Base-by-base conservation (phyloP, 2,888 invertebrate species). In the Drosophila gaucha region DNA sequence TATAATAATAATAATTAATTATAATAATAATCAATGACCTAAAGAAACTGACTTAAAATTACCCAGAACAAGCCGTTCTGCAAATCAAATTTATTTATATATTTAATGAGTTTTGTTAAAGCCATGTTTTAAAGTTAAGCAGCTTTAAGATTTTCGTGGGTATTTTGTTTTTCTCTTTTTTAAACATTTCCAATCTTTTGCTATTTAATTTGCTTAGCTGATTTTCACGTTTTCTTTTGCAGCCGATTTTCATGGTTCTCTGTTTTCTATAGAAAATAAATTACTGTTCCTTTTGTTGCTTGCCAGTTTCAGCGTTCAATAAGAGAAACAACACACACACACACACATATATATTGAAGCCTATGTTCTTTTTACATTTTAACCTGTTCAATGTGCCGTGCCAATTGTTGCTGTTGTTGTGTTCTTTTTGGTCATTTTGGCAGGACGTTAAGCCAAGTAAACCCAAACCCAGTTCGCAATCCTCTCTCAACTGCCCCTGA, bases 311-410 rank as follows among this genome's bases (percentile, higher is more conserved):
- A 52, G 22, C 38, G 51, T 62, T 68, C 64, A 51, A 70, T 57
- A 39, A 41, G 16, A 33, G 18, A 12, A 44, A 28, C 58, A 18
- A 24, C 33, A 63, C 39, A 20, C 36, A 38, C 36, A 26, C 31
- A 43, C 28, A 38, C 12, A 43, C 14, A 28, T 28, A 47, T 30
- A 33, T 20, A 30, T n/a, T 35, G 9, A 35, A 60, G 57, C 71
- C 70, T 65, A 67, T 65, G 57, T 51, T 51, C 57, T 68, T 85
- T 78, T 80, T 85, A 74, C 80, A 74, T 74, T 85, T 85, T 78
- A 85, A 74, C 71, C 80, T 80, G 85, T 59, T 85, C 82, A 82
- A 85, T 85, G 80, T 78, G 66, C 76, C 65, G 71, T 78, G 52
- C 58, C 62, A 68, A 38, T 51, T 62, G 68, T 54, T 67, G 41